Evolutionary conservation across 2,888 invertebrate species (phyloP), one percentile per base, ranked within the genome.

Genomic region (Kryphioiulus occultus): DNA sequence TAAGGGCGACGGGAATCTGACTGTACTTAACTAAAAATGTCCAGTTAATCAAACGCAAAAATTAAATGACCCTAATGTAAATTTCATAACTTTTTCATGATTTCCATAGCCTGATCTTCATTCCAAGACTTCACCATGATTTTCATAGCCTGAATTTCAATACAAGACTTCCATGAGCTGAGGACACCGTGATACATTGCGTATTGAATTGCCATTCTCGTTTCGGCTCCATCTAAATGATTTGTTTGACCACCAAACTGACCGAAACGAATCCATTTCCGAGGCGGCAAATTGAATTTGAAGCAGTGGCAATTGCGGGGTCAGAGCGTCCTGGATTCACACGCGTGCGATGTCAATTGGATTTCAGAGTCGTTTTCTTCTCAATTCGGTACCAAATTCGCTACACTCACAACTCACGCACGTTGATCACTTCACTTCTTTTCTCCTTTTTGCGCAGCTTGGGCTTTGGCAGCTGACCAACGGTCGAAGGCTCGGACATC

Each of bases 171-270:
- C n/a, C n/a, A n/a, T n/a, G n/a, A n/a, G n/a, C n/a, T n/a, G n/a
- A n/a, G n/a, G n/a, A n/a, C n/a, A n/a, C n/a, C n/a, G n/a, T n/a
- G n/a, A n/a, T n/a, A n/a, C n/a, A n/a, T n/a, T n/a, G n/a, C n/a
- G n/a, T n/a, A 59, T 59, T 59, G 5, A n/a, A 59, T 59, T 59
- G n/a, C 59, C 59, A 59, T 59, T 59, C 17, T 19, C 19, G n/a
- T 42, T 42, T 42, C 42, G 42, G 42, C 15, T 42, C 42, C 59
- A 59, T 59, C 19, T 17, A n/a, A 59, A 59, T 59, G 59, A 59
- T 59, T 59, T 59, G 59, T 59, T 59, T 59, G 59, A 59, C 59
- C 59, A 59, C 59, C 59, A 59, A 59, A 59, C 59, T 59, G 59
- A 59, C 59, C n/a, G 19, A 59, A 59, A 59, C 59, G 59, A 59